Conservation (phyloP, 2,113 vertebrate species). For the Syngnathoides biaculeatus region DNA sequence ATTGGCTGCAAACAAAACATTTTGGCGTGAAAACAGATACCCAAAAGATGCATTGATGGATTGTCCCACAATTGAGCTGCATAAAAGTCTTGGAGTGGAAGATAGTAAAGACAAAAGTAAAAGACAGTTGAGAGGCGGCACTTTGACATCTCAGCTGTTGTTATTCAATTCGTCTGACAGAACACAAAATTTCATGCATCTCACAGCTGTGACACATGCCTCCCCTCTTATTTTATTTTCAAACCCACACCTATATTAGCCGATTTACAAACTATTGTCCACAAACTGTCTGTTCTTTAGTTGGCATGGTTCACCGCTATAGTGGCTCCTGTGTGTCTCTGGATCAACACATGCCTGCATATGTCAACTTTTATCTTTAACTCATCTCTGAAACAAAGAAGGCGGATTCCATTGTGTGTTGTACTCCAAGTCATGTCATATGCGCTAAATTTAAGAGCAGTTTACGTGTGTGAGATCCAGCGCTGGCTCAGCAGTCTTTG, state of each 20-base stretch:
- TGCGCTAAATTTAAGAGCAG: slow-evolving; percentile 49
- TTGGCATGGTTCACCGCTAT: slow-evolving; percentile 7
- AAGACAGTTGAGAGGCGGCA: slow-evolving; percentile 30
- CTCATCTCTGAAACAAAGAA: neutral
- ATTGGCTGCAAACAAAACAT: slow-evolving; percentile 32
- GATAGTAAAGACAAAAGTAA: slow-evolving; percentile 26
- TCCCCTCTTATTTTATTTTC: slow-evolving; percentile 74
- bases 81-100: slow-evolving; percentile 16
- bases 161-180: slow-evolving; percentile 75
- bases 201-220: slow-evolving; percentile 80
- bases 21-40: slow-evolving; percentile 27
- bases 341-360: slow-evolving; percentile 18
- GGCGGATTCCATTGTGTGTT: slow-evolving; percentile 10
- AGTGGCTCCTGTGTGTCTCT: neutral
- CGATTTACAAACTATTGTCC: slow-evolving; percentile 50
- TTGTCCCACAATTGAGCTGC: slow-evolving; percentile 9
- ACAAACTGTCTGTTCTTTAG: slow-evolving; percentile 20
- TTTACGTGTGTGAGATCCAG: slow-evolving; percentile 32
- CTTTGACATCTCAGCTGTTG: slow-evolving; percentile 84
- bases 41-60: slow-evolving; percentile 19
- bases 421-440: slow-evolving; percentile 33
- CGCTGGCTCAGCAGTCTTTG: slow-evolving; percentile 38
- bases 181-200: slow-evolving; percentile 70
- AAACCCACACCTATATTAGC: slow-evolving; percentile 67
- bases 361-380: slow-evolving; percentile 17